Evolutionary conservation across 1,140 invertebrate genomes (phyloP).

Genomic region (Polypedilum vanderplanki): DNA sequence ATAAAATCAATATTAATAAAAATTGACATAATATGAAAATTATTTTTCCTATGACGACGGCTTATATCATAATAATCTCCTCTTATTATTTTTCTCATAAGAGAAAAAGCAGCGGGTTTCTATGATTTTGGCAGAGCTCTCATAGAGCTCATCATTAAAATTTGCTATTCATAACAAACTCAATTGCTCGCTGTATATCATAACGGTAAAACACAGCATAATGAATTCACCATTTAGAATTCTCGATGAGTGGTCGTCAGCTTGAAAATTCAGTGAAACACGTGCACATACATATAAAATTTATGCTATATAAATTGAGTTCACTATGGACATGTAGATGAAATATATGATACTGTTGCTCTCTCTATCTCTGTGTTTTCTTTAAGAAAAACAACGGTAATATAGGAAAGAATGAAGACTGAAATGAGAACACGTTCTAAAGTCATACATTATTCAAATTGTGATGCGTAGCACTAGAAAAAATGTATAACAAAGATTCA

Average conservation of each 20-base stretch:
- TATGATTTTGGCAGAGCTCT: too few relatives aligned
- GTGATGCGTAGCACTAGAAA: neutral
- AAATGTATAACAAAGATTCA: neutral
- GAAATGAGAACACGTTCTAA: neutral
- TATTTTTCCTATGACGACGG: too few relatives aligned
- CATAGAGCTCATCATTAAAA: too few relatives aligned
- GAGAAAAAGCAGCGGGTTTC: too few relatives aligned
- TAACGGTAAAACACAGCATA: neutral
- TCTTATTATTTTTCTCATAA: too few relatives aligned
- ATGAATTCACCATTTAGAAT: neutral
- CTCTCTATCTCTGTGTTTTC: too few relatives aligned
- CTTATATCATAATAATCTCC: too few relatives aligned
- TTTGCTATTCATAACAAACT: too few relatives aligned
- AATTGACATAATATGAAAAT: too few relatives aligned
- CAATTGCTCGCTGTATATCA: neutral
- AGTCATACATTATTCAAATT: conserved; percentile 2
- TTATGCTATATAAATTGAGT: neutral
- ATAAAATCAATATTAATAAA: too few relatives aligned
- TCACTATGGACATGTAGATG: neutral
- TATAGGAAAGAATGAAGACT: neutral
- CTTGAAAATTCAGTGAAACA: neutral
- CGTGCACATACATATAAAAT: neutral
- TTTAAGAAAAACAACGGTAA: neutral
- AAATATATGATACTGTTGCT: neutral
- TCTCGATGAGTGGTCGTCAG: neutral